These are phyloP conservation scores for Aspidiotus rigidus DNA, from an alignment of 2,888 invertebrate genomes.

Conservation along the genomic window DNA sequence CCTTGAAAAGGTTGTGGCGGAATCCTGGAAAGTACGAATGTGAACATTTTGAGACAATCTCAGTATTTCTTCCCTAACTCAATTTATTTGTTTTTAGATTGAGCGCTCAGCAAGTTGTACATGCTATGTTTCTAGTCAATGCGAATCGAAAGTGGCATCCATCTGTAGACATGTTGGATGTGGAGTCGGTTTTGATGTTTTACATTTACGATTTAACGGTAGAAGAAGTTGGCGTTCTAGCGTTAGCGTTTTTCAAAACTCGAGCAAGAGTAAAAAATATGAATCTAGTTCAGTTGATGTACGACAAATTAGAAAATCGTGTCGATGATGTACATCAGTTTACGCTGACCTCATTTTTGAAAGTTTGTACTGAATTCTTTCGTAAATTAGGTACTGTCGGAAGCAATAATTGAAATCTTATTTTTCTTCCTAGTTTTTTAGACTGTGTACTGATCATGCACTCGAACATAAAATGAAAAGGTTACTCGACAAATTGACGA, in stretches of 20 bases:
- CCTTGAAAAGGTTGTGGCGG: conserved; percentile 28
- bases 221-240: conserved; percentile 34
- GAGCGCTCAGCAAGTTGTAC: conserved; percentile 41
- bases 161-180: conserved; percentile 26
- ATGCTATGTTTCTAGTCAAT: conserved; percentile 35
- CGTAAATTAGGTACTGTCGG: conserved; percentile 6
- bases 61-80: background rate
- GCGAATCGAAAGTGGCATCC: conserved; percentile 32
- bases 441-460: conserved; percentile 16
- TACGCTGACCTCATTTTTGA: conserved; percentile 32
- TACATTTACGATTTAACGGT: conserved; percentile 29
- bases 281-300: conserved; percentile 24
- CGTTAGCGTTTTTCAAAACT: conserved; percentile 36
- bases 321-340: conserved; percentile 23
- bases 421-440: conserved; percentile 26
- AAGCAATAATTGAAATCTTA: background rate
- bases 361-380: conserved; percentile 21
- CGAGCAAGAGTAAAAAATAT: conserved; percentile 28
- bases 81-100: conserved; percentile 35
- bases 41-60: background rate
- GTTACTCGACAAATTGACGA: conserved; percentile 17
- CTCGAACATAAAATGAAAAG: conserved; percentile 13
- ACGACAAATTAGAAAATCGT: conserved; percentile 9
- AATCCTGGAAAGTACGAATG: conserved; percentile 28
- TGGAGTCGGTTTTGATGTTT: conserved; percentile 31